Evolutionary conservation across 2,888 invertebrate species (phyloP), one percentile per base, ranked within the genome.

Genomic region (Eretmocerus hayati): DNA sequence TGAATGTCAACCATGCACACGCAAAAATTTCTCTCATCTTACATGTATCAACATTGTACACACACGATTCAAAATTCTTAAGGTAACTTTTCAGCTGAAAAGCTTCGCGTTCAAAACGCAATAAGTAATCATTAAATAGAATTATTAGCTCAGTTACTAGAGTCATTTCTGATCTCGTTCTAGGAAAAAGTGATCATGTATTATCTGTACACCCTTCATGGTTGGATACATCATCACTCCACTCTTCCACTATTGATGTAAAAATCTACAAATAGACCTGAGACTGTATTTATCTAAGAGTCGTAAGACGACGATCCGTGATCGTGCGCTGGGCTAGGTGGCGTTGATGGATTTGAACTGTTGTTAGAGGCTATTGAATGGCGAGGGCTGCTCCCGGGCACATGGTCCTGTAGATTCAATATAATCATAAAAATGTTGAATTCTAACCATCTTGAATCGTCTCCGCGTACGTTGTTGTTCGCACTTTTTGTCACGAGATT

Each of bases 361-460:
- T 83, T 83, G 72, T 84, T 84, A 53, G 84, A 84, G 50, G 83
- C 83, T 63, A 84, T 80, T 48, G 84, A 85, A 67, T 83, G 83
- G 50, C 84, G 77, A 36, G 84, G 84, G 67, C 82, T 83, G 50
- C 75, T 75, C 57, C 75, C 75, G 22, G 72, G 67, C 42, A 70
- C 67, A 48, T 72, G 71, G 46, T 75, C 74, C 73, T 74, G 55
- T 45, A 37, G 18, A 35, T 48, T 40, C 1, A 46, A 50, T 5
- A 35, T 38, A 18, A 36, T 45, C 11, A n/a, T n/a, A n/a, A n/a
- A n/a, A n/a, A n/a, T n/a, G n/a, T n/a, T n/a, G n/a, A n/a, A n/a
- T n/a, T n/a, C n/a, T n/a, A n/a, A n/a, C n/a, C n/a, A n/a, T n/a
- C n/a, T n/a, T n/a, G n/a, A n/a, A n/a, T n/a, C n/a, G n/a, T n/a